phyloP scores from a whole-genome alignment of 2,888 invertebrate species.

The Malacosoma neustria region DNA sequence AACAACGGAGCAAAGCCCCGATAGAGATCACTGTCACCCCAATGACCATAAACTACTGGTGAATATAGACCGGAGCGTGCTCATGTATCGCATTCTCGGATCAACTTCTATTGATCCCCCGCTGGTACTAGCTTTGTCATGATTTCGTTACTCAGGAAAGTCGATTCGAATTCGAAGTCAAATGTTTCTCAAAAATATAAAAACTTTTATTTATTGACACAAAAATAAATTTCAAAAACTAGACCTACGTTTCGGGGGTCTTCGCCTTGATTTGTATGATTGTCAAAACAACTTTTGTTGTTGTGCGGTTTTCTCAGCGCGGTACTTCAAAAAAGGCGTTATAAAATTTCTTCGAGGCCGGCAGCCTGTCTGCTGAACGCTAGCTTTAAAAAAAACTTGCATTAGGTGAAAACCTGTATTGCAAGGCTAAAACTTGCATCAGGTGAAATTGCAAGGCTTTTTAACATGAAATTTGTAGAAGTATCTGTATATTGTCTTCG shows the following conservation, averaged over 20 bases:
- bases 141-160: neutral
- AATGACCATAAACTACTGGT: neutral
- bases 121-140: neutral
- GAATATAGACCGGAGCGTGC: neutral
- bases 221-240: no score
- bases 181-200: neutral
- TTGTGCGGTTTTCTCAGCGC: no score
- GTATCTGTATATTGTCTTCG: no score
- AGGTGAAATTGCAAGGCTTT: no score
- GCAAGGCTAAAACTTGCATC: no score
- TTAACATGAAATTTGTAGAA: no score
- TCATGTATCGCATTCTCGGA: neutral
- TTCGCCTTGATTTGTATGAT: neutral
- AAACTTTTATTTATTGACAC: no score
- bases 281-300: neutral
- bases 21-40: neutral
- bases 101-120: neutral
- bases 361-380: no score
- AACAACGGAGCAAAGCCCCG: neutral
- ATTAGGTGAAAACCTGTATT: no score
- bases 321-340: no score
- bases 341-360: no score
- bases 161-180: neutral
- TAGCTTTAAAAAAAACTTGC: no score
- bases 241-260: neutral